A percentile compares a stretch with the other conserved stretches of the same genome.
These are phyloP conservation scores for Batillaria attramentaria DNA, from an alignment of 1,140 invertebrate species.

Conservation along the genomic window DNA sequence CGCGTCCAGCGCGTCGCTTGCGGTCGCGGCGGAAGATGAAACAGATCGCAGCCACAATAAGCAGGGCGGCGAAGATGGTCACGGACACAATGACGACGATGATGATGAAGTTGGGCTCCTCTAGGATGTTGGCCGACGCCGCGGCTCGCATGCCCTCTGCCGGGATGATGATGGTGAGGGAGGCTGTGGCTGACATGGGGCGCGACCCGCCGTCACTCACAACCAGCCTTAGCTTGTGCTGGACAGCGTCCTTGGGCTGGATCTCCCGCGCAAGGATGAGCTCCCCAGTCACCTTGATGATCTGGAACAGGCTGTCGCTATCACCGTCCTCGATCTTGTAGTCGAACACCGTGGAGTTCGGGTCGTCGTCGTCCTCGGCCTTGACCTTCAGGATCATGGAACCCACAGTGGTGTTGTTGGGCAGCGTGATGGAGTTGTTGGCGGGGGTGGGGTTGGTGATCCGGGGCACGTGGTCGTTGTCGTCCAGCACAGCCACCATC, in stretches of 20 bases:
- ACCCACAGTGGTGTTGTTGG: conserved; percentile 45
- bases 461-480: conserved; percentile 93
- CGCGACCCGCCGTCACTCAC: conserved; percentile 22
- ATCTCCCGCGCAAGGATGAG: conserved; percentile 83
- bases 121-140: background rate
- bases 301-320: conserved; percentile 83
- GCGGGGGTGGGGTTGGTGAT: conserved; percentile 52
- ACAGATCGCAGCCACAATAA: conserved; percentile 24
- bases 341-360: conserved; percentile 42
- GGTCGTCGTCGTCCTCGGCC: conserved; percentile 56
- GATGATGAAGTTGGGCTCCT: conserved; percentile 26
- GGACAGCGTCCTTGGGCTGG: conserved; percentile 22
- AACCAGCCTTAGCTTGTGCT: conserved; percentile 22
- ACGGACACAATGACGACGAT: conserved; percentile 33
- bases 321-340: conserved; percentile 67
- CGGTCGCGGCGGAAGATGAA: conserved; percentile 14
- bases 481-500: conserved; percentile 75
- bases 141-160: conserved; percentile 27
- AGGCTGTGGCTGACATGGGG: background rate
- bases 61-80: conserved; percentile 10
- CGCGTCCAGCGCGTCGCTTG: conserved; percentile 12
- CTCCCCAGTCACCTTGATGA: conserved; percentile 88
- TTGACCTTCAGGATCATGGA: conserved; percentile 48
- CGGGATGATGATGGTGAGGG: conserved; percentile 12
- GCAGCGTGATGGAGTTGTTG: conserved; percentile 54